phyloP scores from a whole-genome alignment of 2,888 invertebrate genomes.

The Choristoneura rosaceana region DNA sequence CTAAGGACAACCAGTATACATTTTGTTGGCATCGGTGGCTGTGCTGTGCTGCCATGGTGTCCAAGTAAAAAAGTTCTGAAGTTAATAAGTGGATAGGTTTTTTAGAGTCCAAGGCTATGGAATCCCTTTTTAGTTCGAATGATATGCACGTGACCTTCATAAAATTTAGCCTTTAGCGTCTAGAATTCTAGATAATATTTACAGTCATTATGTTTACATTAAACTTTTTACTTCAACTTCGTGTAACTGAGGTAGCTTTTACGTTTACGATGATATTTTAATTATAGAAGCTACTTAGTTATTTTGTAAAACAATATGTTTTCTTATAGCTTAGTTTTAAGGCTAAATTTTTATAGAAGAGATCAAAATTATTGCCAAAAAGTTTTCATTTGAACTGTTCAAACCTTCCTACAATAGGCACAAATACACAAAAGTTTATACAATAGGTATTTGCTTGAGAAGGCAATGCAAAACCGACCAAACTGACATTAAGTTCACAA shows the following conservation, averaged over 20 bases:
- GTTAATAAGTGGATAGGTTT: background rate
- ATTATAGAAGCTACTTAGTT: background rate
- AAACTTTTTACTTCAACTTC: background rate
- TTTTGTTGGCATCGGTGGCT: no score
- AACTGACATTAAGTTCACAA: background rate
- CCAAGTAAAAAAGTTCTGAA: no score
- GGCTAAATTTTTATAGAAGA: background rate
- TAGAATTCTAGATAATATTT: constrained; percentile 7
- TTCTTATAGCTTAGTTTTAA: background rate
- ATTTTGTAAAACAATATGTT: background rate
- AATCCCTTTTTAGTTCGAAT: background rate
- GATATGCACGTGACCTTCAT: background rate
- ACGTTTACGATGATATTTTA: background rate
- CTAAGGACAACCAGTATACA: no score
- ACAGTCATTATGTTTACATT: background rate
- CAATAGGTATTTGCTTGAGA: no score
- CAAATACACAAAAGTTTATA: no score
- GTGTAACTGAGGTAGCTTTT: background rate
- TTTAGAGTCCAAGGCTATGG: background rate
- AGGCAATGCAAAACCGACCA: background rate
- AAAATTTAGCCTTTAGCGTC: background rate
- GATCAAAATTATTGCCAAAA: background rate
- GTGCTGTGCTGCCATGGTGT: no score
- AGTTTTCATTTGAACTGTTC: background rate
- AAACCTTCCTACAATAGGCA: no score